A percentile compares a stretch with the other conserved stretches of the same genome.
phyloP scores from a whole-genome alignment of 2,888 invertebrate genomes.

The Marasmarcha lunaedactyla region DNA sequence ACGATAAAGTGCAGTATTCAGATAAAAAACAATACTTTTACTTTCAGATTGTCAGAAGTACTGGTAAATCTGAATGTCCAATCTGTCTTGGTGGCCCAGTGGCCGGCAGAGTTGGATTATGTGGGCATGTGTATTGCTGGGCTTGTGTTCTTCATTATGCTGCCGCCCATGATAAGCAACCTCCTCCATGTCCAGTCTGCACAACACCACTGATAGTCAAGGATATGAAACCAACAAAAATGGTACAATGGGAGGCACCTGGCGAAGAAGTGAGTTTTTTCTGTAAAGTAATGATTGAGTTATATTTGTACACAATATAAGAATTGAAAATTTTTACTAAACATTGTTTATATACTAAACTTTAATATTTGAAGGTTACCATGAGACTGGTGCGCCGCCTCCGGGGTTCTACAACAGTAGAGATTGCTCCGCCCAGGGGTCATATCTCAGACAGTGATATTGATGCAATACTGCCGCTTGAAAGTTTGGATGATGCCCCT shows the following conservation, averaged over 20 bases:
- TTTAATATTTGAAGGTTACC: slow-evolving; percentile 30
- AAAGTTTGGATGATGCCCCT: slow-evolving; percentile 58
- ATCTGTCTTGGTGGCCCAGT: slow-evolving; percentile 91
- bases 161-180: slow-evolving; percentile 84
- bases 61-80: slow-evolving; percentile 76
- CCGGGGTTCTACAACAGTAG: slow-evolving; percentile 75
- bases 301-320: neutral
- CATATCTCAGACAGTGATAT: slow-evolving; percentile 49
- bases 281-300: neutral
- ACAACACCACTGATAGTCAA: slow-evolving; percentile 82
- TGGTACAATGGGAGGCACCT: slow-evolving; percentile 48
- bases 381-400: slow-evolving; percentile 90
- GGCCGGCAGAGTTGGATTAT: slow-evolving; percentile 92
- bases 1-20: neutral
- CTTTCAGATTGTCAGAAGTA: slow-evolving; percentile 45
- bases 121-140: slow-evolving; percentile 98
- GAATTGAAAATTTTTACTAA: too few species aligned
- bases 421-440: slow-evolving; percentile 70
- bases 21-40: neutral
- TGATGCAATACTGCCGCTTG: slow-evolving; percentile 35
- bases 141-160: slow-evolving; percentile 94
- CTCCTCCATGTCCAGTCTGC: slow-evolving; percentile 90
- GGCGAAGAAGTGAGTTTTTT: slow-evolving; percentile 43
- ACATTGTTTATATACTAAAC: neutral
- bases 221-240: slow-evolving; percentile 81